Evolutionary conservation across 2,797 vertebrate genomes (phyloP).

Genomic region (Onychomys arenicola): DNA sequence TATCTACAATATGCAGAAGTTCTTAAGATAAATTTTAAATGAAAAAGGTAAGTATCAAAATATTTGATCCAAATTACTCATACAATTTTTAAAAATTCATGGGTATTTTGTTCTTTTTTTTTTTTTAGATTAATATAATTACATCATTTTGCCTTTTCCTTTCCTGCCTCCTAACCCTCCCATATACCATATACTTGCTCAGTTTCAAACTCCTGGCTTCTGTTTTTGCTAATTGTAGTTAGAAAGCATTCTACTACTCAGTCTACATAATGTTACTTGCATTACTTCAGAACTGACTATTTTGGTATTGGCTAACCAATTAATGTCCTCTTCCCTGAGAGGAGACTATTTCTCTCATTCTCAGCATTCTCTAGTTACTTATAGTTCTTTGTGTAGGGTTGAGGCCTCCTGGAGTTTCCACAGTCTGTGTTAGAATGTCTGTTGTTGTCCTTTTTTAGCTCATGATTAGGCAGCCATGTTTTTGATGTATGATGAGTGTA

Average conservation of each 20-base stretch:
- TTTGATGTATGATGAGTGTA: neutral
- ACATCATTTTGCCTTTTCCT: neutral
- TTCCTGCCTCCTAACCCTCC: neutral
- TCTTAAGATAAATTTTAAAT: constrained; percentile 36
- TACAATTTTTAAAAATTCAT: neutral
- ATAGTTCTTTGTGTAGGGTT: neutral
- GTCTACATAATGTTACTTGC: neutral
- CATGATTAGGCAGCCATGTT: neutral
- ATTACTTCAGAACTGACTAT: neutral
- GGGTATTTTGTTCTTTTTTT: neutral
- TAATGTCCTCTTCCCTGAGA: neutral
- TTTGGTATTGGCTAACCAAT: neutral
- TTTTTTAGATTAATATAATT: neutral
- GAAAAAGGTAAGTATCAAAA: neutral
- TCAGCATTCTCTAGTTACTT: neutral
- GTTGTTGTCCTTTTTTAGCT: neutral
- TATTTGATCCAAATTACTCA: neutral
- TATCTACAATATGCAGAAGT: neutral
- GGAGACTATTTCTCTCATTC: neutral
- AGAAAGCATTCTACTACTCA: neutral
- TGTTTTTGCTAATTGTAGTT: neutral
- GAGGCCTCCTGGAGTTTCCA: neutral
- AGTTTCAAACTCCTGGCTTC: neutral
- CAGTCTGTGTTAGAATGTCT: neutral
- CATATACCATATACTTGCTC: too few species aligned